Base-by-base conservation (phyloP, 2,797 vertebrate genomes). In the Xenentodon cancila region DNA sequence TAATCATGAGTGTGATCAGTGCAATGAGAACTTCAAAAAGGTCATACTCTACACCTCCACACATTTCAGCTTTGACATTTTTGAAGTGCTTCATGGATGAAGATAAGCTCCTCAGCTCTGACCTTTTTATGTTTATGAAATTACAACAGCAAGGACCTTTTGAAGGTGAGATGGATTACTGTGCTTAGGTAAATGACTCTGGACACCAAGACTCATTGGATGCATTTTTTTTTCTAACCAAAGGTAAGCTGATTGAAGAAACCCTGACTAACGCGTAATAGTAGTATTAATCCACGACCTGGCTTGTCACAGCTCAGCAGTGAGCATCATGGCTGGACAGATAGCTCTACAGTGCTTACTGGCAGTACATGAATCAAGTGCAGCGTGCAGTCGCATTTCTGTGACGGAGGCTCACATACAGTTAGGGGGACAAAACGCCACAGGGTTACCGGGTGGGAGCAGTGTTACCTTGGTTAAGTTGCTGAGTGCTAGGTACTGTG, bases 401-500 rank as follows among this genome's bases (percentile, higher is more conserved):
- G 43, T 44, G 25, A 68, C 59, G 54, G 44, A 69, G 42, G 56
- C 52, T 40, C 37, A 40, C 37, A 15, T 1, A 77, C 67, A 62
- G 45, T 70, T 19, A 59, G n/a, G 46, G 25, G 6, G 40, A 56
- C 37, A 40, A 40, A 40, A 40, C 3, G 55, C 9, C 9, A 46
- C 9, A 22, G 53, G 68, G 49, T 61, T 53, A 67, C 50, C 60
- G 46, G 61, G 47, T 20, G 30, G 44, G 49, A 54, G 57, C 21
- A 9, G 54, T 19, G 56, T 87, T 89, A 99, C 98, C 98, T 99
- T 99, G 54, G 97, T 97, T 89, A 98, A 83, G 94, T 96, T 99
- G 95, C 94, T 96, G 92, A 99, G 94, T 61, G 96, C 94, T 84
- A 99, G 93, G 88, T 96, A 99, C 62, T 96, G 96, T 63, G 97